phyloP scores from a whole-genome alignment of 2,888 invertebrate genomes.

The Acanthosepion pharaonis region DNA sequence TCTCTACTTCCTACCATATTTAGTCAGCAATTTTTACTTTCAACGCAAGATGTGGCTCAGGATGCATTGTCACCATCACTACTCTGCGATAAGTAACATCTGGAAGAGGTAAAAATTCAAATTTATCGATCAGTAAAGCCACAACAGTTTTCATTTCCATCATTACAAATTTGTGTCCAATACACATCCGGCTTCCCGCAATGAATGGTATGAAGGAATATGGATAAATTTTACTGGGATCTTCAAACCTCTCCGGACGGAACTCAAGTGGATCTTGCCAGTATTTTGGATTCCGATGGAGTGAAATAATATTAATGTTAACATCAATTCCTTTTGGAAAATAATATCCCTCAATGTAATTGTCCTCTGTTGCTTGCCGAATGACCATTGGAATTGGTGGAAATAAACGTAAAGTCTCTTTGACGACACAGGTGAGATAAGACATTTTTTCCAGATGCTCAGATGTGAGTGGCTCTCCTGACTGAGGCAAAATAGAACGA shows the following conservation, averaged over 20 bases:
- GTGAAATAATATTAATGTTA: conserved; percentile 54
- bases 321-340: conserved; percentile 55
- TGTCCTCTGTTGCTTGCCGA: conserved; percentile 58
- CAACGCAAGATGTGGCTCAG: conserved; percentile 55
- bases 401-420: conserved; percentile 66
- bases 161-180: conserved; percentile 62
- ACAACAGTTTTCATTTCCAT: conserved; percentile 57
- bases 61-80: conserved; percentile 56
- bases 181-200: conserved; percentile 60
- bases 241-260: conserved; percentile 61
- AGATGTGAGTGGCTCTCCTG: conserved; percentile 53
- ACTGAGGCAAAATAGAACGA: conserved; percentile 51
- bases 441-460: conserved; percentile 60
- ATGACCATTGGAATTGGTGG: conserved; percentile 62
- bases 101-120: no score
- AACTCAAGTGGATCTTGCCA: conserved; percentile 61
- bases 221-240: conserved; percentile 50
- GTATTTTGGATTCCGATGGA: conserved; percentile 58
- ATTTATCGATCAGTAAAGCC: conserved; percentile 53
- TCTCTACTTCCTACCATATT: no score
- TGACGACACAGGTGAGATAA: conserved; percentile 65
- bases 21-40: conserved; percentile 24
- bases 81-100: conserved; percentile 53
- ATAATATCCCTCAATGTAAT: conserved; percentile 53
- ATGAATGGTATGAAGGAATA: conserved; percentile 58